Conservation (phyloP, 2,888 invertebrate species). For the Dicyrtomina minuta region DNA sequence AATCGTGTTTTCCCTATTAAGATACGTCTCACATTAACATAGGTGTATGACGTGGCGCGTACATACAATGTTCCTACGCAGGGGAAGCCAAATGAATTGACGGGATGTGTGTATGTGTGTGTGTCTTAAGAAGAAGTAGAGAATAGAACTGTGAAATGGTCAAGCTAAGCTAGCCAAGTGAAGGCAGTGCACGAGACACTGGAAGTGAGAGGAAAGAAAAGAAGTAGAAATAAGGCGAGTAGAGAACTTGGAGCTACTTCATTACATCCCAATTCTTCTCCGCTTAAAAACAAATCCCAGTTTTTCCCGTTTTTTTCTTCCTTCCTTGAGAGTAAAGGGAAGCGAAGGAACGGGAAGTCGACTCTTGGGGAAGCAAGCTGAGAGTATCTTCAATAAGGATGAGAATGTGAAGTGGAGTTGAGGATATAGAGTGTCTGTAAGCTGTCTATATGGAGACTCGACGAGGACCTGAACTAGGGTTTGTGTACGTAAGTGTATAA, state of each 20-base stretch:
- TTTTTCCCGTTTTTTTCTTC: conserved; percentile 33
- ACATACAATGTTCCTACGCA: no score
- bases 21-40: neutral
- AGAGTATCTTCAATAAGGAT: conserved; percentile 21
- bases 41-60: neutral
- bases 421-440: neutral
- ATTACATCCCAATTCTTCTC: conserved; percentile 46
- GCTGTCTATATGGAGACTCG: neutral
- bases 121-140: no score
- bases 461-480: no score
- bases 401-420: conserved; percentile 33
- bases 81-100: neutral
- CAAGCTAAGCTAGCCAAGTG: conserved; percentile 13
- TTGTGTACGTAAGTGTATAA: conserved; percentile 14
- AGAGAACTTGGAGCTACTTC: conserved; percentile 36
- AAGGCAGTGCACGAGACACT: neutral
- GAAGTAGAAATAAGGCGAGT: conserved; percentile 15
- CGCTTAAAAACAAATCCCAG: conserved; percentile 49
- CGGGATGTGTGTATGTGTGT: no score
- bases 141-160: conserved; percentile 26
- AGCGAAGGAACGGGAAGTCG: conserved; percentile 20
- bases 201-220: conserved; percentile 2
- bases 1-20: neutral
- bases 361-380: conserved; percentile 34
- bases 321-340: conserved; percentile 8